These are phyloP conservation scores for Paralichthys olivaceus DNA, from an alignment of 2,113 vertebrate species.

Conservation along the genomic window DNA sequence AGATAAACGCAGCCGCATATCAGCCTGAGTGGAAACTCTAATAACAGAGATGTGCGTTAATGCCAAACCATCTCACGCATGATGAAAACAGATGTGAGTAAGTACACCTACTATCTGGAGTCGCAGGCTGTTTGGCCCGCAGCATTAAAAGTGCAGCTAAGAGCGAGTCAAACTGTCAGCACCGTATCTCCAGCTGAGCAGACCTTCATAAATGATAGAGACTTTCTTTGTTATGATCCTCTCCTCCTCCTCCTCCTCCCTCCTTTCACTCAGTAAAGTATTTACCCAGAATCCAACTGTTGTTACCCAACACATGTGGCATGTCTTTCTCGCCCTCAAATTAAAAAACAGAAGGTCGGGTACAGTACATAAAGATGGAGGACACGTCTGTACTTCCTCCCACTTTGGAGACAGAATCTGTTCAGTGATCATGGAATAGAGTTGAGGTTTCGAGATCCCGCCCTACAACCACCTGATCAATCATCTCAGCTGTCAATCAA, in stretches of 20 bases:
- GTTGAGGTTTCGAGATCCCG: too few species aligned
- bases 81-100: constrained; percentile 58
- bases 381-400: too few species aligned
- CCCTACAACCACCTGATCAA: too few species aligned
- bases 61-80: constrained; percentile 57
- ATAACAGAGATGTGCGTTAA: constrained; percentile 62
- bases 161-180: constrained; percentile 53
- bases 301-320: constrained; percentile 36
- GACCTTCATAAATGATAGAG: constrained; percentile 59
- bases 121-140: constrained; percentile 59
- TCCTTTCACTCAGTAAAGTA: constrained; percentile 33
- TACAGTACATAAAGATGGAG: background rate
- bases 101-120: constrained; percentile 68
- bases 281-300: constrained; percentile 60
- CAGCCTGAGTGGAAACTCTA: constrained; percentile 59
- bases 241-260: constrained; percentile 32
- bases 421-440: too few species aligned
- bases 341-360: background rate
- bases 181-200: constrained; percentile 70
- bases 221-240: constrained; percentile 65
- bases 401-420: too few species aligned
- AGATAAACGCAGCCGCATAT: constrained; percentile 70
- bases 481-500: too few species aligned
- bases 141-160: constrained; percentile 67
- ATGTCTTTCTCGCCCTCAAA: constrained; percentile 32